These are phyloP conservation scores for Stenolophus ochropezus DNA, from an alignment of 2,888 invertebrate genomes.

Conservation along the genomic window DNA sequence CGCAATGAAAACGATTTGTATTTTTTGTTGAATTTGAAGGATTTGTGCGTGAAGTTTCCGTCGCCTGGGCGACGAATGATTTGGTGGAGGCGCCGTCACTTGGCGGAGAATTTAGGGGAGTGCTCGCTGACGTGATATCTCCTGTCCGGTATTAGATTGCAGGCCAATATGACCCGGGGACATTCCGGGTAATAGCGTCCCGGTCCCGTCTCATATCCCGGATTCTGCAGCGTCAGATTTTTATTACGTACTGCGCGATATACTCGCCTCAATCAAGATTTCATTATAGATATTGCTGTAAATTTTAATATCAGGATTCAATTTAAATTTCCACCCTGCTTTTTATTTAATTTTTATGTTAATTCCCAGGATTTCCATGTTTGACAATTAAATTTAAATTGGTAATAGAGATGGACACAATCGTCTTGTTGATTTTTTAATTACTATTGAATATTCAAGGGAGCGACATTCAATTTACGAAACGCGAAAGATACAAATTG, in stretches of 20 bases:
- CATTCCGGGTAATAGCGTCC: slow-evolving; percentile 53
- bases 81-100: background rate
- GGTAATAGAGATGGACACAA: slow-evolving; percentile 37
- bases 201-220: slow-evolving; percentile 45
- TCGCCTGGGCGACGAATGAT: background rate
- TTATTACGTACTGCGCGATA: slow-evolving; percentile 69
- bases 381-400: slow-evolving; percentile 57
- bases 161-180: slow-evolving; percentile 64
- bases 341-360: slow-evolving; percentile 56
- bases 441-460: slow-evolving; percentile 35
- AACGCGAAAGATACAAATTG: background rate
- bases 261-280: slow-evolving; percentile 73
- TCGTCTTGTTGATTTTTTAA: slow-evolving; percentile 42
- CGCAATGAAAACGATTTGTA: too few relatives aligned
- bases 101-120: slow-evolving; percentile 47
- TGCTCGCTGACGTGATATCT: slow-evolving; percentile 55
- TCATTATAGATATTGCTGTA: slow-evolving; percentile 72
- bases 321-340: slow-evolving; percentile 67
- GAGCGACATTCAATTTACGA: background rate
- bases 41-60: too few relatives aligned
- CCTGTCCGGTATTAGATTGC: slow-evolving; percentile 64
- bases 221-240: slow-evolving; percentile 70
- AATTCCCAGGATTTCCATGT: slow-evolving; percentile 40
- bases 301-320: slow-evolving; percentile 73
- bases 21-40: too few relatives aligned